Evolutionary conservation across 2,797 vertebrate genomes (phyloP).

Genomic region (Aplochiton taeniatus): DNA sequence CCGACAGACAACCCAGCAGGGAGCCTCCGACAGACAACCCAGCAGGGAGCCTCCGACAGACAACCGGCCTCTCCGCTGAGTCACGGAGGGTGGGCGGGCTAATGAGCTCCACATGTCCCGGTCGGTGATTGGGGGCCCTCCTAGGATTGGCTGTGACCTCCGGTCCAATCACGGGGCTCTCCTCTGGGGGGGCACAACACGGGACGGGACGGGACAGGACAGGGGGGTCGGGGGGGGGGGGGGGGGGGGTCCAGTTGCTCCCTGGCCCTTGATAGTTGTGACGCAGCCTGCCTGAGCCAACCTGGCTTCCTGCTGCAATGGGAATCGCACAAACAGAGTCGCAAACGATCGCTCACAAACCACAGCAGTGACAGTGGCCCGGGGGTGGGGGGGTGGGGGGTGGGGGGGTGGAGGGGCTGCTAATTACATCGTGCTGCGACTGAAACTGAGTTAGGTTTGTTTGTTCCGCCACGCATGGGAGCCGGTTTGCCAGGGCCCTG

Average conservation of each 20-base stretch:
- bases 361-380: background rate
- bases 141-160: constrained; percentile 55
- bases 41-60: constrained; percentile 70
- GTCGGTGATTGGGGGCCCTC: constrained; percentile 42
- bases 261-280: constrained; percentile 16
- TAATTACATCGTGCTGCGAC: constrained; percentile 7
- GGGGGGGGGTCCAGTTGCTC: constrained; percentile 26
- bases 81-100: constrained; percentile 50
- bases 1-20: constrained; percentile 46
- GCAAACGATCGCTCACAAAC: background rate
- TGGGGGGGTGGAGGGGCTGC: too few species aligned
- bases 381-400: too few species aligned
- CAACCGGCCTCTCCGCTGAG: constrained; percentile 25
- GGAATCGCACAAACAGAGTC: constrained; percentile 5
- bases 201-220: too few species aligned
- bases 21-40: constrained; percentile 61
- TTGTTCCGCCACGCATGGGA: constrained; percentile 19
- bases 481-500: constrained; percentile 19
- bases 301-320: constrained; percentile 14
- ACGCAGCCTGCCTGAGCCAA: constrained; percentile 9
- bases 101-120: constrained; percentile 63
- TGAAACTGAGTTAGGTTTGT: constrained; percentile 5
- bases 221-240: background rate
- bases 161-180: constrained; percentile 42
- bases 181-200: constrained; percentile 10